Conservation (phyloP, 2,888 invertebrate species). For the Parochlus steinenii region DNA sequence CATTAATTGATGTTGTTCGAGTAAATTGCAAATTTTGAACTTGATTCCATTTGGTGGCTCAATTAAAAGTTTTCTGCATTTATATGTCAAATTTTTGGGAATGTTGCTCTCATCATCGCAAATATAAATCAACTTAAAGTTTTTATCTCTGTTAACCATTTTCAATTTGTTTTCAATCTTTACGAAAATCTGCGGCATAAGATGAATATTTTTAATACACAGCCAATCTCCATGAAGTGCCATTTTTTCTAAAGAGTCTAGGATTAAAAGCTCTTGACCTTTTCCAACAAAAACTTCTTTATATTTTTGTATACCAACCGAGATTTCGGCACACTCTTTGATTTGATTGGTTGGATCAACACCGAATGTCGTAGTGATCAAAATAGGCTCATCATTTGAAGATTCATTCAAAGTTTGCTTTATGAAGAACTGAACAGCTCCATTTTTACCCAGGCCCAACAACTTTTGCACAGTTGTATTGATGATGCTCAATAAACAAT, state of each 20-base stretch:
- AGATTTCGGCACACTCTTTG: constrained; percentile 40
- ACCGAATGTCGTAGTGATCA: constrained; percentile 76
- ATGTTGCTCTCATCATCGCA: constrained; percentile 66
- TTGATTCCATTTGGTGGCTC: constrained; percentile 78
- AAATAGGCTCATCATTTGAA: constrained; percentile 44
- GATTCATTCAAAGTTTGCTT: constrained; percentile 7
- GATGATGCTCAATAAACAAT: constrained; percentile 26
- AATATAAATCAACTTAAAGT: constrained; percentile 71
- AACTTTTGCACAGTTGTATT: constrained; percentile 3
- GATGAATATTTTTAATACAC: constrained; percentile 64
- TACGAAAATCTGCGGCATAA: constrained; percentile 53
- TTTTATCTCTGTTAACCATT: constrained; percentile 29
- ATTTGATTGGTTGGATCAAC: constrained; percentile 81
- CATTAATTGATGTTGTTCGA: constrained; percentile 45
- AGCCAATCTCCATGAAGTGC: constrained; percentile 54
- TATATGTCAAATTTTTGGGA: constrained; percentile 55
- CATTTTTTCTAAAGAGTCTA: constrained; percentile 39
- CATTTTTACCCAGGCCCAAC: constrained; percentile 1
- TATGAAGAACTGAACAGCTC: constrained; percentile 1
- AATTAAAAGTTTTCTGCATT: constrained; percentile 63
- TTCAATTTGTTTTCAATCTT: constrained; percentile 50
- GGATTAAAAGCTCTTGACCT: constrained; percentile 51
- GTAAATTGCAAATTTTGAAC: constrained; percentile 58
- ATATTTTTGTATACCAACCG: constrained; percentile 32
- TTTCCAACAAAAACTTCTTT: constrained; percentile 64